Evolutionary conservation across 2,113 vertebrate genomes (phyloP).

Genomic region (Ptilonorhynchus violaceus): DNA sequence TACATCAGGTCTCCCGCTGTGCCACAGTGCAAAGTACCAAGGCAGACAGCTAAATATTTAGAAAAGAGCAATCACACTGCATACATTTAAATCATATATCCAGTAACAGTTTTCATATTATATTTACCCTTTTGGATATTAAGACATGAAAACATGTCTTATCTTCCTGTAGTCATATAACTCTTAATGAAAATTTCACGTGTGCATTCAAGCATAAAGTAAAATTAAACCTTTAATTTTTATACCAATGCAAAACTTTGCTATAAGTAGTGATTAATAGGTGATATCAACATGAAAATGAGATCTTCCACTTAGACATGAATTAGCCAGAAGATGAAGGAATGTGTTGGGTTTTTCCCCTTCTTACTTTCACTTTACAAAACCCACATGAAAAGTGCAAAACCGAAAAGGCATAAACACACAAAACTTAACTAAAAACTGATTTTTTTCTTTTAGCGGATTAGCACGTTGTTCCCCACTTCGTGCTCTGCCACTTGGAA

Average conservation of each 20-base stretch:
- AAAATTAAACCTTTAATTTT: neutral
- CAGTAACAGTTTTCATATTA: neutral
- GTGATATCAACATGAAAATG: neutral
- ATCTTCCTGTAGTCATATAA: neutral
- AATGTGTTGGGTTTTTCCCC: accelerated
- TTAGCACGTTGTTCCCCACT: neutral
- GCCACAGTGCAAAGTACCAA: conserved; percentile 2
- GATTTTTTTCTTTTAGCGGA: neutral
- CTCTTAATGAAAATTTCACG: neutral
- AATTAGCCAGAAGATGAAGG: neutral
- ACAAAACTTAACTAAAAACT: neutral
- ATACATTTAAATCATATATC: neutral
- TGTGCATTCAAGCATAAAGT: accelerated
- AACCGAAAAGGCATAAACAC: neutral
- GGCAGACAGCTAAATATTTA: conserved; percentile 34
- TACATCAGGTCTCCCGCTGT: conserved; percentile 52
- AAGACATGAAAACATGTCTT: neutral
- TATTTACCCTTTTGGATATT: neutral
- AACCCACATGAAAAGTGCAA: neutral
- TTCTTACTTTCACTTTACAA: neutral
- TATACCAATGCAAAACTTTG: neutral
- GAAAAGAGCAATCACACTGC: conserved; percentile 1
- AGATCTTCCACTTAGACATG: neutral
- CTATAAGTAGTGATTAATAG: neutral
- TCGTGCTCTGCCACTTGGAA: neutral